A percentile compares a stretch with the other conserved stretches of the same genome.
These are phyloP conservation scores for Pipistrellus pygmaeus DNA, from an alignment of 2,797 vertebrate species.

Conservation along the genomic window DNA sequence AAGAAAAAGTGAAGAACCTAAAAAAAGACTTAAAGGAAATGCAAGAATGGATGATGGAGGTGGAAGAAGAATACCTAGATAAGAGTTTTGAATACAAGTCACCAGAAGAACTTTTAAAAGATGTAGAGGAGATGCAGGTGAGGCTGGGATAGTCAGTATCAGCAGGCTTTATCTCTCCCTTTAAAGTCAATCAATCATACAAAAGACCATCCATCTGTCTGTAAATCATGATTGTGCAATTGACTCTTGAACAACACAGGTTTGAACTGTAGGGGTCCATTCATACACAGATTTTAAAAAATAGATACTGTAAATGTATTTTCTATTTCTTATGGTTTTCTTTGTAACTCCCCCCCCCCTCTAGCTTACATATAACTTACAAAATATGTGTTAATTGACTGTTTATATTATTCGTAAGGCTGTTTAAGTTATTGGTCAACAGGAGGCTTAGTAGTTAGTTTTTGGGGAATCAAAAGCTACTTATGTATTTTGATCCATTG, in stretches of 20 bases:
- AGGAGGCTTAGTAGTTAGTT: not conserved
- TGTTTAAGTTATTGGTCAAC: not conserved
- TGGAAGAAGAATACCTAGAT: slow-evolving; percentile 98
- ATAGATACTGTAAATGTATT: not conserved
- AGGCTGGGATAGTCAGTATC: not conserved
- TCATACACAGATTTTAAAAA: not conserved
- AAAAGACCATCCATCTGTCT: accelerated
- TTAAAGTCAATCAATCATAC: not conserved
- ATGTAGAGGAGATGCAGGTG: slow-evolving; percentile 99
- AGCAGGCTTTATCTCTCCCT: accelerated
- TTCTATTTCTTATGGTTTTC: not conserved
- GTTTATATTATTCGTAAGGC: not conserved
- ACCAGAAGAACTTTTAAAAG: slow-evolving; percentile 95
- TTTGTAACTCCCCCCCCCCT: not conserved
- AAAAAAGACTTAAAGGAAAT: slow-evolving; percentile 98
- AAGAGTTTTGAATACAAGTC: slow-evolving; percentile 98
- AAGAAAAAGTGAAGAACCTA: slow-evolving; percentile 95
- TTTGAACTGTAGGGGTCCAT: not conserved
- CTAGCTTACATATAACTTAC: not conserved
- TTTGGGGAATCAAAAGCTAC: not conserved
- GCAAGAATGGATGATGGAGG: slow-evolving; percentile 98
- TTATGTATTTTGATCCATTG: not conserved
- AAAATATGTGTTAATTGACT: not conserved
- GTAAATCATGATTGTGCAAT: too few relatives aligned
- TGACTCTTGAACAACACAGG: not conserved